A percentile compares a stretch with the other conserved stretches of the same genome.
Evolutionary conservation across 2,797 vertebrate genomes (phyloP).

Genomic region (Sebastes elongatus): DNA sequence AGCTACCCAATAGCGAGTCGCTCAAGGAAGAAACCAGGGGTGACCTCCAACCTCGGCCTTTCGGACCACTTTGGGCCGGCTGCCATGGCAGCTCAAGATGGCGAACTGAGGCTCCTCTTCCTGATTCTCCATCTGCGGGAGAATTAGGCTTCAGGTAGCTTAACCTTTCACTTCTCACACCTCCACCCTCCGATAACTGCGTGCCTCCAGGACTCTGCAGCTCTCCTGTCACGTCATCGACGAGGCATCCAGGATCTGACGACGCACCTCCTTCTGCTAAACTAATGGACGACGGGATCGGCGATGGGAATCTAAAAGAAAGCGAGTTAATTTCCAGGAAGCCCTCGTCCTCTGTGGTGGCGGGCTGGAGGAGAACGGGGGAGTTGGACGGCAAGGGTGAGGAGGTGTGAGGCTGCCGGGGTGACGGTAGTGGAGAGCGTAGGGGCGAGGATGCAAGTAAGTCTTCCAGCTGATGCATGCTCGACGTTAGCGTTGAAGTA

Average conservation of each 20-base stretch:
- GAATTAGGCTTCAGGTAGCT: background rate
- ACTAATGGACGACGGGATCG: slow-evolving; percentile 31
- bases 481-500: background rate
- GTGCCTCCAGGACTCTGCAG: background rate
- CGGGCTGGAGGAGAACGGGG: background rate
- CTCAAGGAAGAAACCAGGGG: slow-evolving; percentile 88
- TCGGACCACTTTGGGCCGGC: background rate
- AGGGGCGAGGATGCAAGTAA: background rate
- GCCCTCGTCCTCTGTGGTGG: slow-evolving; percentile 33
- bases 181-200: background rate
- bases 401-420: background rate
- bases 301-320: slow-evolving; percentile 57
- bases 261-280: slow-evolving; percentile 34
- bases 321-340: slow-evolving; percentile 46
- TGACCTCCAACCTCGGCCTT: slow-evolving; percentile 50
- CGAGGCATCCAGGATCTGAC: slow-evolving; percentile 7
- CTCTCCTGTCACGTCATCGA: background rate
- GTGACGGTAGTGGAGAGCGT: background rate
- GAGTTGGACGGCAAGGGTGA: background rate
- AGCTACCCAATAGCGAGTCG: slow-evolving; percentile 85
- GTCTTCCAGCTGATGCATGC: slow-evolving; percentile 11
- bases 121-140: slow-evolving; percentile 29
- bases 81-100: slow-evolving; percentile 31
- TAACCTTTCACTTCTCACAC: background rate
- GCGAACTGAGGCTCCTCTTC: slow-evolving; percentile 32